Conservation (phyloP, 1,140 invertebrate species). For the Papilio dardanus region DNA sequence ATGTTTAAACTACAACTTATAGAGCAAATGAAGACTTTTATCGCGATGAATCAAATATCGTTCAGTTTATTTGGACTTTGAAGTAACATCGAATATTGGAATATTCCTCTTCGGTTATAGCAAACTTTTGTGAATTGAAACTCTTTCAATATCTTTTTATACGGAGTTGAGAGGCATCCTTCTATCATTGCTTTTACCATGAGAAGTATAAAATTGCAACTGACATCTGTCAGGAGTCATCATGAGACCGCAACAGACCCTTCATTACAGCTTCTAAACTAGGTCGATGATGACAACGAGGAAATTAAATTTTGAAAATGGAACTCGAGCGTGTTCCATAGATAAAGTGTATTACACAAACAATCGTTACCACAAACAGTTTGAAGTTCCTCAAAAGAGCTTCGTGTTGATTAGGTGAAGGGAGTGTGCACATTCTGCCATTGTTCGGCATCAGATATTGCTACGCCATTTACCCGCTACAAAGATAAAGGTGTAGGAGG, state of each 20-base stretch:
- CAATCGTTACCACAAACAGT: constrained; percentile 33
- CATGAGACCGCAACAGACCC: not conserved
- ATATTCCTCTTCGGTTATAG: too few species aligned
- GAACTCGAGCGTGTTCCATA: constrained; percentile 29
- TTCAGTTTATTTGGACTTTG: too few species aligned
- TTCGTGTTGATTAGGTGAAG: constrained; percentile 30
- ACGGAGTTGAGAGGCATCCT: not conserved
- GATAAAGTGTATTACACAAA: constrained; percentile 33
- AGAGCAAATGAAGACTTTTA: too few species aligned
- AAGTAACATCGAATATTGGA: too few species aligned
- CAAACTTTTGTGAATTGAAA: too few species aligned
- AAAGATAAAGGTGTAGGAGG: constrained; percentile 41
- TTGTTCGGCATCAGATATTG: constrained; percentile 34
- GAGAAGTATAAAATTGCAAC: constrained; percentile 3
- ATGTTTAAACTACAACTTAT: too few species aligned
- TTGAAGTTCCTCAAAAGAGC: constrained; percentile 26
- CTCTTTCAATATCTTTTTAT: not conserved
- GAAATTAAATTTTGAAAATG: constrained; percentile 42
- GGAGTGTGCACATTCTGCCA: constrained; percentile 33
- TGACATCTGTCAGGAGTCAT: constrained; percentile 27
- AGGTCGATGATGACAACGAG: constrained; percentile 34
- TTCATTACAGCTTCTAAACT: constrained; percentile 29
- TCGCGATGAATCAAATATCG: too few species aligned
- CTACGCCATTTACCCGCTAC: constrained; percentile 33
- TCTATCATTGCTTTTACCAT: not conserved